phyloP scores from a whole-genome alignment of 2,797 vertebrate genomes.

The Gila robusta region DNA sequence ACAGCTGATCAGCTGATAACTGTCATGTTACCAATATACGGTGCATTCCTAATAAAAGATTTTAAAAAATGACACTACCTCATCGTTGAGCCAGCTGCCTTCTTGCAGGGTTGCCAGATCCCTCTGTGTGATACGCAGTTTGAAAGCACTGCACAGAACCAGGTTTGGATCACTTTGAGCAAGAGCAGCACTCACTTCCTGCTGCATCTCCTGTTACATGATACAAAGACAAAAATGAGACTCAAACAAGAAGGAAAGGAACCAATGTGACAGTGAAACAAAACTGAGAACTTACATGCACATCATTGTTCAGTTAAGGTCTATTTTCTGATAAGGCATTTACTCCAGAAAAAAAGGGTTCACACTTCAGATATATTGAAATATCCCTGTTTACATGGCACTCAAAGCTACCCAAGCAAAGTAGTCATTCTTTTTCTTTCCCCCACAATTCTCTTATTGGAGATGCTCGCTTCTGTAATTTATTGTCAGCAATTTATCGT shows the following conservation, averaged over 20 bases:
- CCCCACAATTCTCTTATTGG: neutral
- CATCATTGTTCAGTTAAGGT: neutral
- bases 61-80: constrained; percentile 77
- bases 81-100: constrained; percentile 90
- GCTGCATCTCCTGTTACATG: constrained; percentile 85
- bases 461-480: neutral
- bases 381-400: neutral
- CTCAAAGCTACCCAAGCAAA: neutral
- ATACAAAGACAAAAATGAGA: constrained; percentile 18
- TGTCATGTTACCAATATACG: too few relatives aligned
- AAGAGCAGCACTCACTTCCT: constrained; percentile 83
- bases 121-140: constrained; percentile 87
- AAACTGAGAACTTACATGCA: neutral
- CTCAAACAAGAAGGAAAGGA: neutral
- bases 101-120: constrained; percentile 88
- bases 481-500: neutral
- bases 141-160: constrained; percentile 90
- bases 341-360: neutral
- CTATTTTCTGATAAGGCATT: neutral
- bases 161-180: constrained; percentile 80
- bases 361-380: neutral
- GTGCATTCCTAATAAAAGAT: neutral
- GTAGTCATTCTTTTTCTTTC: neutral
- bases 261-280: neutral
- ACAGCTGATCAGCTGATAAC: neutral